phyloP scores from a whole-genome alignment of 92 coral and sea anemone genomes.

The Bergia puertoricense region DNA sequence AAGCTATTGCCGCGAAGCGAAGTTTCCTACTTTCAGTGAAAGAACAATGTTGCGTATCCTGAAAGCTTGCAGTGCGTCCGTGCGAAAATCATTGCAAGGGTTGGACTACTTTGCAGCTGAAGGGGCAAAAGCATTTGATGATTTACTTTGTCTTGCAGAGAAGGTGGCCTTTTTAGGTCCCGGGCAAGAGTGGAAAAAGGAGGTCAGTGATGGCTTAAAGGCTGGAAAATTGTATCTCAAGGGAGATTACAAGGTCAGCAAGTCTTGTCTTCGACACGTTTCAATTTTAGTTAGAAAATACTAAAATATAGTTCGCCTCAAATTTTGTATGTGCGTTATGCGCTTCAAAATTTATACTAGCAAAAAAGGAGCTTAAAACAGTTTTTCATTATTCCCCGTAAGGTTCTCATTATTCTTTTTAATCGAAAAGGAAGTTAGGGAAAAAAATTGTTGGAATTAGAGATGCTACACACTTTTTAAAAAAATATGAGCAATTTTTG shows the following conservation, averaged over 20 bases:
- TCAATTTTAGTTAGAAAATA: too few species aligned
- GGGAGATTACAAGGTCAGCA: slow-evolving; percentile 45
- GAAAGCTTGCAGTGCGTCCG: slow-evolving; percentile 48
- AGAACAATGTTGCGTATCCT: slow-evolving; percentile 49
- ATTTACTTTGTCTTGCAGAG: slow-evolving; percentile 16
- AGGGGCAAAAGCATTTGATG: slow-evolving; percentile 55
- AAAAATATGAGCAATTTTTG: too few species aligned
- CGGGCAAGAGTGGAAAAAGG: slow-evolving; percentile 18
- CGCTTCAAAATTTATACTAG: too few species aligned
- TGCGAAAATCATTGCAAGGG: slow-evolving; percentile 52
- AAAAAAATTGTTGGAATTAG: too few species aligned
- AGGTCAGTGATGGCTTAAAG: slow-evolving; percentile 23
- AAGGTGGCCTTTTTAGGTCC: not conserved
- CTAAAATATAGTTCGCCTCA: too few species aligned
- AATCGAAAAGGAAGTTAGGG: too few species aligned
- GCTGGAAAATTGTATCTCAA: slow-evolving; percentile 47
- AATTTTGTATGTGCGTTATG: too few species aligned
- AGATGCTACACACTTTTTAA: too few species aligned
- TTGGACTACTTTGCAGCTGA: slow-evolving; percentile 54
- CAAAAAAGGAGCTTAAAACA: too few species aligned
- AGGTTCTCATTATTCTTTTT: too few species aligned
- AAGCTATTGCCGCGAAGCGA: slow-evolving; percentile 45
- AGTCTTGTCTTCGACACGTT: not conserved
- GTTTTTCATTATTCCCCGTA: too few species aligned
- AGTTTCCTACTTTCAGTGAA: slow-evolving; percentile 45